Conservation (phyloP, 2,113 vertebrate genomes). For the Etheostoma cragini region DNA sequence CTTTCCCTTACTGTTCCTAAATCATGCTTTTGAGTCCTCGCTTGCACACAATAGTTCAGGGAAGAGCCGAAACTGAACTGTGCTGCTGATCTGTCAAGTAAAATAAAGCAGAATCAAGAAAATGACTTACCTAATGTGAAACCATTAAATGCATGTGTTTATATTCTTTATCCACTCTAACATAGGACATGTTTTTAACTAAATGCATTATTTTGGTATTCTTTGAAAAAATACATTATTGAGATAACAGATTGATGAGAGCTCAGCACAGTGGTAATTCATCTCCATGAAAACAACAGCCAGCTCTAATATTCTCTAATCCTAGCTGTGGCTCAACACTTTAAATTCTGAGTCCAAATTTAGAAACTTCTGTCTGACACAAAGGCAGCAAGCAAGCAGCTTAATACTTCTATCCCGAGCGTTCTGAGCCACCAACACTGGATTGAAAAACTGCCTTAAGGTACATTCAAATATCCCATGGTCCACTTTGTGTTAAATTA, state of each 20-base stretch:
- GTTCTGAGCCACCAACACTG: constrained; percentile 30
- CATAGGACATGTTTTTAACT: neutral
- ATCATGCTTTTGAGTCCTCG: neutral
- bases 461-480: too few species aligned
- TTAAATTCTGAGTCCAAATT: neutral
- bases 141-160: neutral
- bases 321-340: neutral
- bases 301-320: constrained; percentile 1
- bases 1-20: neutral
- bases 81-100: neutral
- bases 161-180: neutral
- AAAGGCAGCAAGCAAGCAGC: constrained; percentile 14
- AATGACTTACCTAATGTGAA: neutral
- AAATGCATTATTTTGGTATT: constrained; percentile 1
- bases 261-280: neutral
- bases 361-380: neutral
- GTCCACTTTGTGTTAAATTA: neutral
- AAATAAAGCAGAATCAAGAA: neutral
- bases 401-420: constrained; percentile 16
- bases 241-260: neutral
- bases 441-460: neutral
- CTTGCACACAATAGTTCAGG: neutral
- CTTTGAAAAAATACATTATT: neutral
- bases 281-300: constrained; percentile 12
- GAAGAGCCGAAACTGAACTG: neutral